Evolutionary conservation across 2,888 invertebrate genomes (phyloP).

Genomic region (Tiphia femorata): DNA sequence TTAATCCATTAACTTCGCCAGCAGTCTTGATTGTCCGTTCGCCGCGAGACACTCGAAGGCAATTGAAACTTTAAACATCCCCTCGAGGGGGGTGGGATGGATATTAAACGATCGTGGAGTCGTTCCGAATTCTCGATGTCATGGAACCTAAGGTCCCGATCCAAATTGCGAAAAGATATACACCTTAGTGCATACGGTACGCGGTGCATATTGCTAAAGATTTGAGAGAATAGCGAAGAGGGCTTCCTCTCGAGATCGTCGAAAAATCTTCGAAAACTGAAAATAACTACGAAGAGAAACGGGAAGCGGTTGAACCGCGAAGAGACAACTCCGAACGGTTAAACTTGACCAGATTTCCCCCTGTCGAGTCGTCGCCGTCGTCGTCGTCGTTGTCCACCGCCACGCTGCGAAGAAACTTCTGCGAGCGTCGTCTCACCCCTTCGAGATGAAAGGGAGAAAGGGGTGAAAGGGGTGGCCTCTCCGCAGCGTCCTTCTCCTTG

Average conservation of each 20-base stretch:
- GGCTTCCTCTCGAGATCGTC: neutral
- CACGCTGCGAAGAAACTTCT: constrained; percentile 1
- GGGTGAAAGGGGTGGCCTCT: too few relatives aligned
- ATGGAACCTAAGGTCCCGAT: too few relatives aligned
- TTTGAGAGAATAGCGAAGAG: too few relatives aligned
- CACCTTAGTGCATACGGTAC: too few relatives aligned
- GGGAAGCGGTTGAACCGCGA: neutral
- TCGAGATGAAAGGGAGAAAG: neutral
- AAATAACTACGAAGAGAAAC: neutral
- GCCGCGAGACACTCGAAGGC: neutral
- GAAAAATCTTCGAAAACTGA: neutral
- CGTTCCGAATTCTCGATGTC: neutral
- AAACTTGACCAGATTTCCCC: constrained; percentile 3
- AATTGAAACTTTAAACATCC: neutral
- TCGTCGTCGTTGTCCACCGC: neutral
- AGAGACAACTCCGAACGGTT: neutral
- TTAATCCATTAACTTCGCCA: neutral
- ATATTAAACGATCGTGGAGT: neutral
- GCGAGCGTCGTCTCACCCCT: neutral
- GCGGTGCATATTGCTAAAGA: neutral
- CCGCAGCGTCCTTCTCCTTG: constrained; percentile 13
- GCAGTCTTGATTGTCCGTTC: neutral
- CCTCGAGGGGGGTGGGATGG: neutral
- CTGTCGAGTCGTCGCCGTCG: too few relatives aligned
- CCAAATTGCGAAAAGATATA: too few relatives aligned